phyloP scores from a whole-genome alignment of 2,888 invertebrate species.

The Stictocephala bisonia region DNA sequence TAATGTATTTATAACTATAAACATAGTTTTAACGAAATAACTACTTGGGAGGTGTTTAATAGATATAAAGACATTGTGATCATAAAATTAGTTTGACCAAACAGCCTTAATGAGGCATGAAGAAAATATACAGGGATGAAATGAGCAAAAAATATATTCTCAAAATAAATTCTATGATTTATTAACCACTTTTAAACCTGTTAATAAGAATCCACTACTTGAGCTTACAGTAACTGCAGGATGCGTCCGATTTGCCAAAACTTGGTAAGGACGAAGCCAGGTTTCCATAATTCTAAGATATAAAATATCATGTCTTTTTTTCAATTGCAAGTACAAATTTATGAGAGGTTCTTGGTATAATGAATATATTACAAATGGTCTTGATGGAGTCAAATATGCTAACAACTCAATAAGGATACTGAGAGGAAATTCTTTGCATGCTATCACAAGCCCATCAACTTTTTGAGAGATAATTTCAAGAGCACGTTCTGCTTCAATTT shows the following conservation, averaged over 20 bases:
- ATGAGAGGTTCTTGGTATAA: constrained; percentile 84
- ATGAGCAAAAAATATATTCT: no score
- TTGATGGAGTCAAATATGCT: constrained; percentile 81
- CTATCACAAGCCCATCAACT: constrained; percentile 82
- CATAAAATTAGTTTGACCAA: no score
- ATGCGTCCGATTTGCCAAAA: constrained; percentile 91
- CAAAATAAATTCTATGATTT: no score
- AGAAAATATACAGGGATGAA: no score
- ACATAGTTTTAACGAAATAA: no score
- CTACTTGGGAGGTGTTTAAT: no score
- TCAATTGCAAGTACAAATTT: constrained; percentile 83
- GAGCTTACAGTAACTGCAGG: constrained; percentile 93
- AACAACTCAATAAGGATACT: constrained; percentile 80
- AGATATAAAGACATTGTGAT: no score
- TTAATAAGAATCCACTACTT: constrained; percentile 88
- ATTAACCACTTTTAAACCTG: constrained; percentile 65
- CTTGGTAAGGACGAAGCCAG: constrained; percentile 92
- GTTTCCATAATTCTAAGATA: constrained; percentile 84
- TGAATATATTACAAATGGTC: constrained; percentile 88
- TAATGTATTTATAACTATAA: no score
- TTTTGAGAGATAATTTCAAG: constrained; percentile 71
- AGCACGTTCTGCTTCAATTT: constrained; percentile 75
- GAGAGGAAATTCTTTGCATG: constrained; percentile 87
- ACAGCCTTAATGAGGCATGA: no score
- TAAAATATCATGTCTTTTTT: constrained; percentile 76